Evolutionary conservation across 2,113 vertebrate species (phyloP), one percentile per base, ranked within the genome.

Genomic region (Plecotus auritus): DNA sequence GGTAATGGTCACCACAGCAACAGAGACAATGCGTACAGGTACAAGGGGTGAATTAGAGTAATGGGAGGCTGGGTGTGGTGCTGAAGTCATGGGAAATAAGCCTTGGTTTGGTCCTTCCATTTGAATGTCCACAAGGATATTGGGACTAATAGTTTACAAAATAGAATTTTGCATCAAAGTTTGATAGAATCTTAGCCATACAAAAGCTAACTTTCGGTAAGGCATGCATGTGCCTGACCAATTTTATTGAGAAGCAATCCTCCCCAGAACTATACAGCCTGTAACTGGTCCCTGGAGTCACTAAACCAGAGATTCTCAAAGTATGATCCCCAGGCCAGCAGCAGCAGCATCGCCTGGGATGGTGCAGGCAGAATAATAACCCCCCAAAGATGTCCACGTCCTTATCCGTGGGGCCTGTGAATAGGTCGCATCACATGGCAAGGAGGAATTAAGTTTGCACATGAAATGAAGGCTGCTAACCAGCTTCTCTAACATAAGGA

Each of bases 401-500:
- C 73, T 88, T 61, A 88, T 22, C 40, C 42, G 1, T 37, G n/a
- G 35, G 20, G 80, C 37, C 47, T 86, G 18, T 47, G 70, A 67
- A 23, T 45, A 45, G 17, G 30, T 59, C 47, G 37, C 37, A 18
- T 12, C 49, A 59, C 26, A 35, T 5, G 14, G 66, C 40, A 85
- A 82, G 78, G 47, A 69, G 7, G 49, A 96, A 83, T 70, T 82
- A 88, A 28, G 8, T 87, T 78, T 73, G 17, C 23, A 82, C 42
- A 54, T 93, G 37, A 69, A 76, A 59, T 69, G 92, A 85, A 84
- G 26, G 2, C 28, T 93, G 11, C 2, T 32, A 35, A 37, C 59
- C 5, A 64, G 37, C 89, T 85, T 32, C 26, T 91, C 83, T 73
- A 93, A 92, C 80, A 69, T 85, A 85, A 77, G 56, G 32, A 88